Conservation (phyloP, 2,113 vertebrate species). For the Cochlearius cochlearius region DNA sequence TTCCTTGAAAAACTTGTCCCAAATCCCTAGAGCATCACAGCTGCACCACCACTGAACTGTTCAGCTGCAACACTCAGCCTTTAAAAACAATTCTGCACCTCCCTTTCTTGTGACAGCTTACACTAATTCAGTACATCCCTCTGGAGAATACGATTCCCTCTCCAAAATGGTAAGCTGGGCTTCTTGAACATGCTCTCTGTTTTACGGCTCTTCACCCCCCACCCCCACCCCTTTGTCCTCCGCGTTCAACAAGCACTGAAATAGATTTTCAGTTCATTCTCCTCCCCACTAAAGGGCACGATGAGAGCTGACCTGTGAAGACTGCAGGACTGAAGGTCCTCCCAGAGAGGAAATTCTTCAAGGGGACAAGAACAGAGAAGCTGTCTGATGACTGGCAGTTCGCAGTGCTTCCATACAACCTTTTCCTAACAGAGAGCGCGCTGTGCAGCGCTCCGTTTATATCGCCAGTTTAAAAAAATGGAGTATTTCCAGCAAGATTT, state of each 20-base stretch:
- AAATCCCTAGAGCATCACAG: neutral
- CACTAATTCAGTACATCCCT: fast-evolving
- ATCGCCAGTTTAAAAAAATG: neutral
- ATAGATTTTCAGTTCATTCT: neutral
- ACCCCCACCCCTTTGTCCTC: neutral
- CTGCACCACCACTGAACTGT: neutral
- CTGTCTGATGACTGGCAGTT: neutral
- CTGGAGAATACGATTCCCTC: neutral
- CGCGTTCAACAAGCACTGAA: neutral
- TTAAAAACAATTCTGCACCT: neutral
- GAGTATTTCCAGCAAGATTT: neutral
- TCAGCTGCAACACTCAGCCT: neutral
- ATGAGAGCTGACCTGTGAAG: neutral
- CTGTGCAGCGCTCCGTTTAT: fast-evolving
- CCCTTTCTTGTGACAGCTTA: neutral
- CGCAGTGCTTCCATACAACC: neutral
- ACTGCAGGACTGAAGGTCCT: neutral
- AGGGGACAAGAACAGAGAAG: neutral
- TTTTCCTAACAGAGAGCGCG: fast-evolving
- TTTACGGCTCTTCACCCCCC: neutral
- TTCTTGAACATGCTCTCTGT: fast-evolving
- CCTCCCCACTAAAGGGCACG: neutral
- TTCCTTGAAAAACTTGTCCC: neutral
- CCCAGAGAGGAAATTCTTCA: neutral
- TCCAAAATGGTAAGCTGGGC: fast-evolving